These are phyloP conservation scores for Crocallis elinguaria DNA, from an alignment of 2,888 invertebrate genomes.

Conservation along the genomic window DNA sequence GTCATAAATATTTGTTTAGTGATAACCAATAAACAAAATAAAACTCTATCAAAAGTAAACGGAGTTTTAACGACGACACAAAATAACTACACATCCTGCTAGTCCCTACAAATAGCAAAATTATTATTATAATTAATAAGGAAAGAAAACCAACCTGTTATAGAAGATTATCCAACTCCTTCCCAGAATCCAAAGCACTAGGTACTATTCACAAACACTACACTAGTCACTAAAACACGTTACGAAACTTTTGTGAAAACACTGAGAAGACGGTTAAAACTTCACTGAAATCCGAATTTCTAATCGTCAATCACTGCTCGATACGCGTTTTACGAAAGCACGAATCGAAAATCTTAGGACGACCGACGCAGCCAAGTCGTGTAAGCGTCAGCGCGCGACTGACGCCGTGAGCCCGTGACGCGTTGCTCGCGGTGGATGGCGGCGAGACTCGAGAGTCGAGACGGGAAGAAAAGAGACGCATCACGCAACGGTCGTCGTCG, in stretches of 20 bases:
- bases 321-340: slow-evolving; percentile 15
- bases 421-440: slow-evolving; percentile 31
- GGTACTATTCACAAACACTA: slow-evolving; percentile 15
- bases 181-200: slow-evolving; percentile 23
- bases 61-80: too few species aligned
- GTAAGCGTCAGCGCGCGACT: slow-evolving; percentile 57
- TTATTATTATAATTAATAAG: too few species aligned
- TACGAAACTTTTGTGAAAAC: slow-evolving; percentile 10
- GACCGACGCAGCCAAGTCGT: slow-evolving; percentile 21
- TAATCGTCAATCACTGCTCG: slow-evolving; percentile 13
- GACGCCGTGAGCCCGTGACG: too few species aligned
- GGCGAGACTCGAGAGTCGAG: slow-evolving; percentile 21
- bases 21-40: too few species aligned
- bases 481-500: slow-evolving; percentile 33
- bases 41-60: too few species aligned
- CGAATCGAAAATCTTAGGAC: neutral
- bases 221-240: slow-evolving; percentile 5
- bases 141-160: slow-evolving; percentile 25
- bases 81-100: neutral
- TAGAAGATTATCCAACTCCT: slow-evolving; percentile 11
- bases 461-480: slow-evolving; percentile 30
- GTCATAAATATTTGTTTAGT: too few species aligned
- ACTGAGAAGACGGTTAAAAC: slow-evolving; percentile 15
- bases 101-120: slow-evolving; percentile 4
- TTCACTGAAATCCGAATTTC: slow-evolving; percentile 24